These are phyloP conservation scores for Cervus canadensis DNA, from an alignment of 2,113 vertebrate species.

Conservation along the genomic window DNA sequence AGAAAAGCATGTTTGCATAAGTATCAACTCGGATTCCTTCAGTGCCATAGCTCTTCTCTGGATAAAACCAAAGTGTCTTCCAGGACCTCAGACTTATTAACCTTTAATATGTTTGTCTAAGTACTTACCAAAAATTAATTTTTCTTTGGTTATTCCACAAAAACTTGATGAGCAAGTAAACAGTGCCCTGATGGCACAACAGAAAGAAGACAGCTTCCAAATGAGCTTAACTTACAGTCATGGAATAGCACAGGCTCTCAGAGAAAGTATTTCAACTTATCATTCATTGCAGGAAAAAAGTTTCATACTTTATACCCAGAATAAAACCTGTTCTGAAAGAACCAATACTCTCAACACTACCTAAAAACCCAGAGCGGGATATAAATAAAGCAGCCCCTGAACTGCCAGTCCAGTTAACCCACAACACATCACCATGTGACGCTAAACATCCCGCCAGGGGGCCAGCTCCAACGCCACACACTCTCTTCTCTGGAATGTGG, in stretches of 20 bases:
- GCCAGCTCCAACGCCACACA: not conserved
- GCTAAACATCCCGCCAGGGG: not conserved
- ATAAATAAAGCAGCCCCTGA: not conserved
- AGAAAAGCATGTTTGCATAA: not conserved
- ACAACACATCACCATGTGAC: not conserved
- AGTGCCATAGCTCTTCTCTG: not conserved
- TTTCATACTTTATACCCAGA: not conserved
- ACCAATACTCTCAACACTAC: not conserved
- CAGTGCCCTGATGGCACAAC: not conserved
- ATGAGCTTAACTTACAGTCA: not conserved
- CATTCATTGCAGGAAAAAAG: not conserved
- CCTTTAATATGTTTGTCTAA: slow-evolving; percentile 31
- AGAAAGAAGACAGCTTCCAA: not conserved
- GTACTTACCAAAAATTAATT: slow-evolving; percentile 36
- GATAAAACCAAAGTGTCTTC: slow-evolving; percentile 31
- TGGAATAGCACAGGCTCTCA: not conserved
- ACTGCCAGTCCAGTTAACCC: not conserved
- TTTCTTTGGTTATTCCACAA: slow-evolving; percentile 19
- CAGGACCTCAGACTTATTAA: slow-evolving; percentile 24
- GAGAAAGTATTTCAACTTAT: not conserved
- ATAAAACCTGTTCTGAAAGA: slow-evolving; percentile 1
- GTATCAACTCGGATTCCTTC: not conserved
- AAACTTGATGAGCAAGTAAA: slow-evolving; percentile 21
- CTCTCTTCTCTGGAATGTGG: slow-evolving; percentile 1
- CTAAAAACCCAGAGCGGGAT: not conserved